Percentiles rank a stretch among this genome's conserved stretches.
Conservation (phyloP, 1,140 invertebrate genomes). For the Laodelphax striatellus region DNA sequence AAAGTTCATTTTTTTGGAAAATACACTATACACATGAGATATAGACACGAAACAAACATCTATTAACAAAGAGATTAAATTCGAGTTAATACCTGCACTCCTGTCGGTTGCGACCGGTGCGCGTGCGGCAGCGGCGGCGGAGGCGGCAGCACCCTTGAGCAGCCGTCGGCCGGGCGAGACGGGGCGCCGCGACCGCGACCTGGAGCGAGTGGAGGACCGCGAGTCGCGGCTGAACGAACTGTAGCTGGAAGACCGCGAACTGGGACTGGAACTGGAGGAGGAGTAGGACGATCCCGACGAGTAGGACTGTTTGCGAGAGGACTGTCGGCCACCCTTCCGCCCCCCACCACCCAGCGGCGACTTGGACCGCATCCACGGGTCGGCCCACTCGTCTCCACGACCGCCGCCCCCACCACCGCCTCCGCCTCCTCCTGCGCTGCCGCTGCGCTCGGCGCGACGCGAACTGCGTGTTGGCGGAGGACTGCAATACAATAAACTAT, state of each 20-base stretch:
- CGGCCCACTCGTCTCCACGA: slow-evolving; percentile 77
- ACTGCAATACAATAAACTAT: not conserved
- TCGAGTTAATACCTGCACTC: too few relatives aligned
- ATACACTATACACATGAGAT: too few relatives aligned
- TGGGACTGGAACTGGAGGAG: slow-evolving; percentile 45
- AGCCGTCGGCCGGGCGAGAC: slow-evolving; percentile 29
- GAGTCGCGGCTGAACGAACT: slow-evolving; percentile 36
- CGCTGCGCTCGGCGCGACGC: not conserved
- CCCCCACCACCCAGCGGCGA: slow-evolving; percentile 38
- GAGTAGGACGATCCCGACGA: slow-evolving; percentile 67
- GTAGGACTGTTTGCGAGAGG: slow-evolving; percentile 45
- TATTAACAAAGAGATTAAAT: too few relatives aligned
- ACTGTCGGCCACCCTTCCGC: slow-evolving; percentile 20
- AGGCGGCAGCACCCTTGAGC: too few relatives aligned
- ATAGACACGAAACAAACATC: not conserved
- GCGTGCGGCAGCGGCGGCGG: too few relatives aligned
- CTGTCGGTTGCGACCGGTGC: not conserved
- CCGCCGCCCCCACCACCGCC: slow-evolving; percentile 10
- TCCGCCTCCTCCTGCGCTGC: too few relatives aligned
- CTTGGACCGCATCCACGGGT: slow-evolving; percentile 81
- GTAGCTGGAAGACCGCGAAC: slow-evolving; percentile 39
- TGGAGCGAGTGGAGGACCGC: slow-evolving; percentile 37
- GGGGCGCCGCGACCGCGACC: slow-evolving; percentile 41
- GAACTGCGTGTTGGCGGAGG: slow-evolving; percentile 7
- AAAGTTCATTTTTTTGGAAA: too few relatives aligned